A percentile compares a stretch with the other conserved stretches of the same genome.
phyloP scores from a whole-genome alignment of 2,797 vertebrate genomes.

The Hypotaenidia okinawae region DNA sequence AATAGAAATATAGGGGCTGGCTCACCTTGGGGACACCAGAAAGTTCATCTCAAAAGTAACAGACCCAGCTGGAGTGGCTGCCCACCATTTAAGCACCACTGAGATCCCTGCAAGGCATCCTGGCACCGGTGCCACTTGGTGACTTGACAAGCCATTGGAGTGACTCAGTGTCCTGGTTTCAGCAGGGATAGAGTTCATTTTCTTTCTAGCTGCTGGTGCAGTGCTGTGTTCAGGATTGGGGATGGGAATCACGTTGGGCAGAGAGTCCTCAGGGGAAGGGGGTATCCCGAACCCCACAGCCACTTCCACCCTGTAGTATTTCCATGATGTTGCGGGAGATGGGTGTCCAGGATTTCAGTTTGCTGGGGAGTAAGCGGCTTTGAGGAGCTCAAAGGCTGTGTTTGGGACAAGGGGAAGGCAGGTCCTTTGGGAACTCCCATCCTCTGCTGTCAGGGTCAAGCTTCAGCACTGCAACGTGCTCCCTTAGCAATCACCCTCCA shows the following conservation, averaged over 20 bases:
- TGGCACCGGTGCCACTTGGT: not conserved
- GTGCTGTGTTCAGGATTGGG: no score
- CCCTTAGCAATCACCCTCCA: not conserved
- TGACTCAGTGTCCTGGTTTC: no score
- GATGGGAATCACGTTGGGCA: no score
- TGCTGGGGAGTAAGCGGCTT: not conserved
- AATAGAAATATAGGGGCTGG: not conserved
- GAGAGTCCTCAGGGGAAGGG: not conserved
- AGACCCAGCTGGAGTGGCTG: not conserved
- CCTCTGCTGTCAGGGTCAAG: not conserved
- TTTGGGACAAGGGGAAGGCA: not conserved
- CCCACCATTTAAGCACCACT: not conserved
- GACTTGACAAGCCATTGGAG: not conserved
- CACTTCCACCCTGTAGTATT: not conserved
- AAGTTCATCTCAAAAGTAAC: not conserved
- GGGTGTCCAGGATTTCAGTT: not conserved
- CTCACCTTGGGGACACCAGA: no score
- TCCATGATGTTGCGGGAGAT: not conserved
- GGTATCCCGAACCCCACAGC: not conserved
- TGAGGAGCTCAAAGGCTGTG: not conserved
- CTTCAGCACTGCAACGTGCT: not conserved
- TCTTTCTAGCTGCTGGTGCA: no score
- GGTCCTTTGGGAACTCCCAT: not conserved
- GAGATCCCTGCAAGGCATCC: no score
- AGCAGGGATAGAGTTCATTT: no score